Base-by-base conservation (phyloP, 2,797 vertebrate genomes). In the Malurus splendens region DNA sequence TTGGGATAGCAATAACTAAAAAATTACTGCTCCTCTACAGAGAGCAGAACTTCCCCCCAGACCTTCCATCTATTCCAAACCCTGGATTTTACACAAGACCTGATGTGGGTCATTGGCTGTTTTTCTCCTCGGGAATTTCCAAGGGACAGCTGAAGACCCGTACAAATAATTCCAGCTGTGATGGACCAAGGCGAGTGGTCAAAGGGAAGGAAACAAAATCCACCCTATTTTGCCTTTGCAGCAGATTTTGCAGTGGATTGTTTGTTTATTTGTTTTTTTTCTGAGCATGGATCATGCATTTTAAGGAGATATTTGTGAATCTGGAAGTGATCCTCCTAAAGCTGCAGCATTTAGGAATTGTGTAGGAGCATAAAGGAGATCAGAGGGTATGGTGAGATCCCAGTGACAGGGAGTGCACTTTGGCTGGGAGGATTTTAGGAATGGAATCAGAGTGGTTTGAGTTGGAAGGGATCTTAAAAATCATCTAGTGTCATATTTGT, bases 271-370 rank as follows among this genome's bases (percentile, higher is more conserved):
- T 45, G 22, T 45, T n/a, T 57, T 39, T 39, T 11, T 25, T 3
- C 8, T n/a, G 9, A 56, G 33, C 4, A 3, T 6, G 41, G 1
- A 8, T 89, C 13, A 3, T 16, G 3, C 7, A 8, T 52, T 88
- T 72, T 57, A 45, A 50, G 51, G 42, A 18, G 9, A 24, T 2
- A 9, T 39, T 52, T 41, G 10, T 65, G 36, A 73, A 70, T 61
- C 32, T 86, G 55, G 60, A 42, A 24, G 14, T 12, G 12, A 42
- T 51, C 45, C 27, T 23, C 8, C 13, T 33, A 32, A 60, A 90
- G 11, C 30, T 36, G 17, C 12, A 28, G 36, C 6, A 24, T 7
- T 0, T 0, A 38, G 28, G 23, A 55, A 39, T 55, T 50, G 0
- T 38, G 10, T 6, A 16, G 23, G 27, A 52, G 20, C 12, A 9